Conservation (phyloP, 2,888 invertebrate genomes). For the Flexamia atlantica region DNA sequence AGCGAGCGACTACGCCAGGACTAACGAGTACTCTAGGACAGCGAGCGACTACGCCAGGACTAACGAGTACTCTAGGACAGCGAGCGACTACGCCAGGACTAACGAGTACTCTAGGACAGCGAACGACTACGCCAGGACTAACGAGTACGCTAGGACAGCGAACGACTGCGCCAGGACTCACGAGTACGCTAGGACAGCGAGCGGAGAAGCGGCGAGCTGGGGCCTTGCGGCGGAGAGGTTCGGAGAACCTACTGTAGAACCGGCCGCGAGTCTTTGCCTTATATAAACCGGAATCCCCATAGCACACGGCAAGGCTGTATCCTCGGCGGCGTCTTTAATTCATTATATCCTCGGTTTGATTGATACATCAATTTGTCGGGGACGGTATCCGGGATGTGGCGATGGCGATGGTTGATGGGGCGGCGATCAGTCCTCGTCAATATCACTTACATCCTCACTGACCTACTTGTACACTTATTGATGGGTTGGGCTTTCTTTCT, state of each 20-base stretch:
- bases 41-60: too few relatives aligned
- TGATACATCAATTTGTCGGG: slow-evolving; percentile 40
- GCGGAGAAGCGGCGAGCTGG: background rate
- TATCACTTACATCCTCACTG: slow-evolving; percentile 6
- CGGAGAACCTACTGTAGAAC: slow-evolving; percentile 40
- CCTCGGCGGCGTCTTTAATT: slow-evolving; percentile 28
- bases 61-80: too few relatives aligned
- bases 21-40: too few relatives aligned
- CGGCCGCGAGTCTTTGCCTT: slow-evolving; percentile 13
- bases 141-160: too few relatives aligned
- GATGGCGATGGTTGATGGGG: background rate
- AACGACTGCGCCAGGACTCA: too few relatives aligned
- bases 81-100: too few relatives aligned
- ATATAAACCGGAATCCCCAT: slow-evolving; percentile 3
- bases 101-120: too few relatives aligned
- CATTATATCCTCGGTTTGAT: slow-evolving; percentile 45
- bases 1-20: too few relatives aligned
- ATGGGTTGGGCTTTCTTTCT: slow-evolving; percentile 14
- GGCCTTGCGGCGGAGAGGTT: background rate
- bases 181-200: too few relatives aligned
- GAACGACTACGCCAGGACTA: too few relatives aligned
- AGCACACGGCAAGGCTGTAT: background rate
- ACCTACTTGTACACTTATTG: slow-evolving; percentile 22
- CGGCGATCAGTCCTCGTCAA: slow-evolving; percentile 23
- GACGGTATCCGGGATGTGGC: slow-evolving; percentile 26